A percentile compares a stretch with the other conserved stretches of the same genome.
Evolutionary conservation across 1,140 invertebrate species (phyloP).

Genomic region (Drosophila pandora): DNA sequence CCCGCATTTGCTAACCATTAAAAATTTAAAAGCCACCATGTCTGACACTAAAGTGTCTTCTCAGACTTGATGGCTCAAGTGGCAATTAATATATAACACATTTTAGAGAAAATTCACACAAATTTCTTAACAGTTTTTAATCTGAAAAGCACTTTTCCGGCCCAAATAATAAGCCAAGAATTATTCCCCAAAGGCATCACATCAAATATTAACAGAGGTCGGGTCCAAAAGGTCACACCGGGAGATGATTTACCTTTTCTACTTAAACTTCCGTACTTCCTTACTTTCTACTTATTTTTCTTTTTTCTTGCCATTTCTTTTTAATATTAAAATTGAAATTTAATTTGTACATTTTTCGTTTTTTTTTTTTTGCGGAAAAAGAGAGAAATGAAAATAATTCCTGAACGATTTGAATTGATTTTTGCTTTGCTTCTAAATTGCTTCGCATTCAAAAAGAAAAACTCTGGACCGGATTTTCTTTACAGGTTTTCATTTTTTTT

Average conservation of each 20-base stretch:
- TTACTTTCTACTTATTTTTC: background rate
- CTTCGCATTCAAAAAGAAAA: slow-evolving; percentile 8
- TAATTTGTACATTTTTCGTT: slow-evolving; percentile 3
- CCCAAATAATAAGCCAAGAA: too few relatives aligned
- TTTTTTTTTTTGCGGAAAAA: slow-evolving; percentile 9
- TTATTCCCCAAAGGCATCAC: slow-evolving; percentile 9
- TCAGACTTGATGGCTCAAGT: slow-evolving; percentile 1
- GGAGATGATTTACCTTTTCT: slow-evolving; percentile 13
- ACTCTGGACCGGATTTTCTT: slow-evolving; percentile 14
- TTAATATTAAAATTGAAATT: slow-evolving; percentile 13
- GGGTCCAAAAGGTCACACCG: slow-evolving; percentile 12
- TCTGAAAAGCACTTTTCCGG: background rate
- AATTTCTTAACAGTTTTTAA: background rate
- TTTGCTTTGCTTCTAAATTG: slow-evolving; percentile 9
- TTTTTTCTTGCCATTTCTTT: background rate
- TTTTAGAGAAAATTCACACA: background rate
- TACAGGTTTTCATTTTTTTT: background rate
- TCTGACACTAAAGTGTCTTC: slow-evolving; percentile 2
- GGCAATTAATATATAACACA: background rate
- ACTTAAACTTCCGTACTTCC: slow-evolving; percentile 4
- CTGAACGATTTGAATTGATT: slow-evolving; percentile 7
- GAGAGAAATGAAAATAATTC: slow-evolving; percentile 2
- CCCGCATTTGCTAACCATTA: slow-evolving; percentile 35
- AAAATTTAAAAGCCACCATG: slow-evolving; percentile 41
- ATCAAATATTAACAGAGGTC: slow-evolving; percentile 42